Evolutionary conservation across 2,113 vertebrate genomes (phyloP).

Genomic region (Uria aalge): DNA sequence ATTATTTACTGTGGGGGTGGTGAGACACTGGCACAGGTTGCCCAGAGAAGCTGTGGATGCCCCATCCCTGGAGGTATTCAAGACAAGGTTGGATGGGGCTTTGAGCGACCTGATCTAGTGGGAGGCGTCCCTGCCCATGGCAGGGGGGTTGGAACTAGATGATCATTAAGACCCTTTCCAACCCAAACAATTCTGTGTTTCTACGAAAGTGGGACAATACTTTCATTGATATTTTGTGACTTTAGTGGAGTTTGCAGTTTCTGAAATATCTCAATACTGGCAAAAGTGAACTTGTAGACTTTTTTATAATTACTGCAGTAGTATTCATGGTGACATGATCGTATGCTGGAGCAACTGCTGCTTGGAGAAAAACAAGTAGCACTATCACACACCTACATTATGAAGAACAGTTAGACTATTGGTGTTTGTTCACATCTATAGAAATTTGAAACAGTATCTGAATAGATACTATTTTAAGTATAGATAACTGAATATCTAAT

Average conservation of each 20-base stretch:
- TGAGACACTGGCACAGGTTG: not conserved
- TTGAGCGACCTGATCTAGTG: not conserved
- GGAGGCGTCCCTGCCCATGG: not conserved
- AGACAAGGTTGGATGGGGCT: not conserved
- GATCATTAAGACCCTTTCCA: not conserved
- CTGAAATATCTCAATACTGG: not conserved
- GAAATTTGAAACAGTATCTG: not conserved
- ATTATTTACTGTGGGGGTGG: not conserved
- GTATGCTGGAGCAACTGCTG: rapidly evolving
- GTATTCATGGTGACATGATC: not conserved
- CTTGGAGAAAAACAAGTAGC: not conserved
- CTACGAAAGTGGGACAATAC: not conserved
- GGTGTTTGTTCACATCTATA: not conserved
- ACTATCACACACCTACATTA: rapidly evolving
- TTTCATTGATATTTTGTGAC: not conserved
- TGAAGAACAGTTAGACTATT: not conserved
- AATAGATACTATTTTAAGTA: not conserved
- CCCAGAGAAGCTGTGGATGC: not conserved
- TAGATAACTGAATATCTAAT: not conserved
- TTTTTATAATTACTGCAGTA: not conserved
- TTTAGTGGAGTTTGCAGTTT: not conserved
- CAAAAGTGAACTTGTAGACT: not conserved
- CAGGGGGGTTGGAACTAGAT: not conserved
- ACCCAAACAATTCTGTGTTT: not conserved
- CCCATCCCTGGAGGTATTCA: not conserved